Evolutionary conservation across 1,140 invertebrate genomes (phyloP).

Genomic region (Philopotamus ludificatus): DNA sequence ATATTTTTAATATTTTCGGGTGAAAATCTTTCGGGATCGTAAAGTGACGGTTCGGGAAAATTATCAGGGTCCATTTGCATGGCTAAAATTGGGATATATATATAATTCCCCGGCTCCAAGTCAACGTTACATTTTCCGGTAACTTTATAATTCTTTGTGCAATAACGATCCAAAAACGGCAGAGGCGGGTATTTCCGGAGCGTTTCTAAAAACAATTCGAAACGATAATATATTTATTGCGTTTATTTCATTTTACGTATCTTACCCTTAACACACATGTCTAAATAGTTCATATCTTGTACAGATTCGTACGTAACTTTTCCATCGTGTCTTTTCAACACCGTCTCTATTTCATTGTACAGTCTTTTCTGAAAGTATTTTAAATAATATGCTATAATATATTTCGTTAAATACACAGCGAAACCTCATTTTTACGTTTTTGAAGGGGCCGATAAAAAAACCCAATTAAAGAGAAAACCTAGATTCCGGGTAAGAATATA

Average conservation of each 20-base stretch:
- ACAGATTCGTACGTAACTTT: constrained; percentile 47
- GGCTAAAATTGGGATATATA: too few species aligned
- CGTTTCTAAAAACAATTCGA: constrained; percentile 47
- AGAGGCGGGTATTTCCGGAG: constrained; percentile 54
- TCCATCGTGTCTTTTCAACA: constrained; percentile 40
- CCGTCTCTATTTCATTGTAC: constrained; percentile 52
- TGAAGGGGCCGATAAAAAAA: too few species aligned
- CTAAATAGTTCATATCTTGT: constrained; percentile 48
- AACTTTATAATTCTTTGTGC: constrained; percentile 20
- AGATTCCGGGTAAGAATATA: neutral
- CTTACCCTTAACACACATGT: constrained; percentile 49
- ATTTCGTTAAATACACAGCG: too few species aligned
- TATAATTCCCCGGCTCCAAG: too few species aligned
- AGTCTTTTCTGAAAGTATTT: constrained; percentile 49
- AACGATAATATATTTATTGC: constrained; percentile 1
- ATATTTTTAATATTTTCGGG: constrained; percentile 45
- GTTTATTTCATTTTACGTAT: neutral
- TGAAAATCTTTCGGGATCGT: constrained; percentile 50
- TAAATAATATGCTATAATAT: neutral
- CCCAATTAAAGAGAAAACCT: neutral
- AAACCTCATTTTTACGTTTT: too few species aligned
- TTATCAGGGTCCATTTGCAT: too few species aligned
- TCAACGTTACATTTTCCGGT: too few species aligned
- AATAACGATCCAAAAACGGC: constrained; percentile 51
- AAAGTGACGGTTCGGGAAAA: constrained; percentile 43